A percentile compares a stretch with the other conserved stretches of the same genome.
Conservation (phyloP, 2,888 invertebrate species). For the Taenaris catops region DNA sequence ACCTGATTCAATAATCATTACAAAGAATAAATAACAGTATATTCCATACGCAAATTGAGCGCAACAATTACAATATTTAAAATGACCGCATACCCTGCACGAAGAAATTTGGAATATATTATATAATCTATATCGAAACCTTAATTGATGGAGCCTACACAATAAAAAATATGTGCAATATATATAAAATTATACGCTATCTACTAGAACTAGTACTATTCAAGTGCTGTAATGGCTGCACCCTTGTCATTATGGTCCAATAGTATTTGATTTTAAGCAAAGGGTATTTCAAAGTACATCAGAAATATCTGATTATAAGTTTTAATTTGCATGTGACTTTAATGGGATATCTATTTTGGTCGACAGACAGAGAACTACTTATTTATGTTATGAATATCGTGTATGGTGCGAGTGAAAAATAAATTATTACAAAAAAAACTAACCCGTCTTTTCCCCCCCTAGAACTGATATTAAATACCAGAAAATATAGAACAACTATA, state of each 20-base stretch:
- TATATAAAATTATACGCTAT: conserved; percentile 26
- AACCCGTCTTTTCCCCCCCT: conserved; percentile 6
- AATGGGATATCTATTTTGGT: neutral
- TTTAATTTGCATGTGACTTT: too few relatives aligned
- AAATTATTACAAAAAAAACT: conserved; percentile 4
- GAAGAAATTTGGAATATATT: conserved; percentile 66
- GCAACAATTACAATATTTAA: conserved; percentile 21
- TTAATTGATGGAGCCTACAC: conserved; percentile 37
- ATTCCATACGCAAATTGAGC: conserved; percentile 33
- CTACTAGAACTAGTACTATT: conserved; percentile 21
- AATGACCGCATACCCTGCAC: conserved; percentile 62
- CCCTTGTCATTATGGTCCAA: conserved; percentile 5
- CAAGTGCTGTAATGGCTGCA: conserved; percentile 1
- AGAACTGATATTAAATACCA: conserved; percentile 37
- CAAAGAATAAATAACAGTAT: conserved; percentile 34
- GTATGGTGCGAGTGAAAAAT: too few relatives aligned
- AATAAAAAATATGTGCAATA: conserved; percentile 22
- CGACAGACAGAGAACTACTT: too few relatives aligned
- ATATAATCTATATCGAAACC: conserved; percentile 45
- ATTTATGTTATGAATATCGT: too few relatives aligned
- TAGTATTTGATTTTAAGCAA: conserved; percentile 7
- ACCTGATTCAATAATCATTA: conserved; percentile 11
- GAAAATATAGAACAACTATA: conserved; percentile 13
- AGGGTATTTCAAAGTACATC: neutral
- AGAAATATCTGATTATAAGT: neutral